These are phyloP conservation scores for Centroberyx gerrardi DNA, from an alignment of 2,797 vertebrate species.

Conservation along the genomic window DNA sequence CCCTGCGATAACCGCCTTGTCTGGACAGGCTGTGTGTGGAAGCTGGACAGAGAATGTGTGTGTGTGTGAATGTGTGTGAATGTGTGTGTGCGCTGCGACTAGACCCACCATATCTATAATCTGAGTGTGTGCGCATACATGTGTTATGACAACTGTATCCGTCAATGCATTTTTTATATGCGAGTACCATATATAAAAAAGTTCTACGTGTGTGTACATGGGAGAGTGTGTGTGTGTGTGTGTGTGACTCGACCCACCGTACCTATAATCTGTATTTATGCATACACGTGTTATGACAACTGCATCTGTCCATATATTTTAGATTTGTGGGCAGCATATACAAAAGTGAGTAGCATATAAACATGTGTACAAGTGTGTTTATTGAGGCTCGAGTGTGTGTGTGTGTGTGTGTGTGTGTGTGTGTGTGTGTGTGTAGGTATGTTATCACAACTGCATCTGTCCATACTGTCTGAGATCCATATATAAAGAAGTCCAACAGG, in stretches of 20 bases:
- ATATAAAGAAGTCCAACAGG: too few relatives aligned
- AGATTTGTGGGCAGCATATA: too few relatives aligned
- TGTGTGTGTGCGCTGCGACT: conserved; percentile 19
- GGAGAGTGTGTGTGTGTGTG: background rate
- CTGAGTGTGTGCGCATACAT: conserved; percentile 31
- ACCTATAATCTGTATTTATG: too few relatives aligned
- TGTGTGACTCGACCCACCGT: too few relatives aligned
- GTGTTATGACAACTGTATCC: conserved; percentile 45
- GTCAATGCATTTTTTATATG: conserved; percentile 30
- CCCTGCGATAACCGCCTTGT: conserved; percentile 70
- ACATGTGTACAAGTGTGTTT: too few relatives aligned
- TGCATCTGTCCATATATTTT: too few relatives aligned
- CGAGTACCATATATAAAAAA: background rate
- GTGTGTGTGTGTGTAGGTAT: background rate
- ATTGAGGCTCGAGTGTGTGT: too few relatives aligned
- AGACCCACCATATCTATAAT: conserved; percentile 45
- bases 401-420: too few relatives aligned
- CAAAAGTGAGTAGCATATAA: too few relatives aligned
- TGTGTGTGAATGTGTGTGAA: conserved; percentile 3
- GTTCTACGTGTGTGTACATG: background rate
- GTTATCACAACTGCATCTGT: too few relatives aligned
- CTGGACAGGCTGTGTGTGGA: conserved; percentile 69
- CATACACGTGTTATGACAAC: too few relatives aligned
- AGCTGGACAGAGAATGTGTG: conserved; percentile 14
- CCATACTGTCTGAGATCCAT: too few relatives aligned